Conservation (phyloP, 2,888 invertebrate genomes). For the Hymenopus coronatus region DNA sequence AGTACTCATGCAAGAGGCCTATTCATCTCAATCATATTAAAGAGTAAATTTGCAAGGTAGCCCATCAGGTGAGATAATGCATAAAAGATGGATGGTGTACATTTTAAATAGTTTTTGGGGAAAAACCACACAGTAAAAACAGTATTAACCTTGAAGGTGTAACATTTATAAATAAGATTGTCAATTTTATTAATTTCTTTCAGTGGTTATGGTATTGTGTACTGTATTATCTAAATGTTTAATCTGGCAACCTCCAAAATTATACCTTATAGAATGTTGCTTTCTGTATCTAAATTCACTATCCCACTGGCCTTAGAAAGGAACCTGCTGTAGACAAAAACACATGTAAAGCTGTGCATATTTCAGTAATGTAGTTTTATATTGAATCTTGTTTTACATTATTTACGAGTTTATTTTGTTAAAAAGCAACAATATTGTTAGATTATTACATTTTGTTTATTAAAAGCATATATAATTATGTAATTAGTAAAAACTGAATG, state of each 20-base stretch:
- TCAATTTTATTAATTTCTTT: neutral
- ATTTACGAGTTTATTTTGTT: too few relatives aligned
- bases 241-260: neutral
- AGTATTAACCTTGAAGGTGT: neutral
- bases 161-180: neutral
- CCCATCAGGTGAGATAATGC: neutral
- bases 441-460: too few relatives aligned
- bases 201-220: neutral
- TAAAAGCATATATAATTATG: too few relatives aligned
- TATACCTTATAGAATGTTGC: neutral
- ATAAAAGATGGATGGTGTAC: neutral
- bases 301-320: too few relatives aligned
- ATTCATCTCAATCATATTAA: neutral
- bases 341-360: too few relatives aligned
- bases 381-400: too few relatives aligned
- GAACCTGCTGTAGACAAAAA: too few relatives aligned
- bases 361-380: too few relatives aligned
- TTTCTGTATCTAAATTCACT: neutral
- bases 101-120: neutral
- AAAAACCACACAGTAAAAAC: neutral
- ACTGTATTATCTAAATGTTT: neutral
- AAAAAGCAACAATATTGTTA: too few relatives aligned
- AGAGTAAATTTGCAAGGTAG: neutral
- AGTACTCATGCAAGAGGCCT: too few relatives aligned
- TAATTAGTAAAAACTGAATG: too few relatives aligned